A percentile compares a stretch with the other conserved stretches of the same genome.
Evolutionary conservation across 2,113 vertebrate species (phyloP).

Genomic region (Gymnocephalus cernua): DNA sequence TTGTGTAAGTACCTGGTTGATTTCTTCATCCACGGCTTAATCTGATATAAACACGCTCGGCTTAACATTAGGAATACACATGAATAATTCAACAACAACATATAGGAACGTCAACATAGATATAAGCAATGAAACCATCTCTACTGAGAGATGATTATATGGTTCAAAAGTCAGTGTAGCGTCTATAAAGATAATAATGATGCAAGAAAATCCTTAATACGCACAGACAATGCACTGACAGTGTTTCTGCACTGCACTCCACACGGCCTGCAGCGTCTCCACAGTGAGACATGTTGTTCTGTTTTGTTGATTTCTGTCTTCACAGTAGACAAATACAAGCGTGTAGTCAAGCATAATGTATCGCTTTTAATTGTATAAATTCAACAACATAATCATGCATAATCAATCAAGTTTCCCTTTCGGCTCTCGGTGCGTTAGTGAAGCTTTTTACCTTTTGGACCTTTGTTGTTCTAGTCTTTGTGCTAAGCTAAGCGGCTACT

Average conservation of each 20-base stretch:
- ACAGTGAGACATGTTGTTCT: background rate
- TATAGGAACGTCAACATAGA: background rate
- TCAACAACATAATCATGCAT: no score
- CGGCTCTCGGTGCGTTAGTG: no score
- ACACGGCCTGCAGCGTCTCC: background rate
- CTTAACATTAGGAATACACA: constrained; percentile 18
- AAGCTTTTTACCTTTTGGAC: no score
- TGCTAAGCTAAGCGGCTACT: background rate
- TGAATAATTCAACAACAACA: constrained; percentile 42
- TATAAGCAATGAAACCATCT: background rate
- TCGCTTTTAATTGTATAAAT: background rate
- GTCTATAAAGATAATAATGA: constrained; percentile 7
- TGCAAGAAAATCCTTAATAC: constrained; percentile 3
- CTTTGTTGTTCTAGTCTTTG: no score
- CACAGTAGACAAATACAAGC: background rate
- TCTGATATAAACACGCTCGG: constrained; percentile 5
- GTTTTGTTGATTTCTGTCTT: background rate
- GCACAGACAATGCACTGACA: background rate
- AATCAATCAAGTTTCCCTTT: no score
- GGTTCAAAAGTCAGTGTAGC: constrained; percentile 21
- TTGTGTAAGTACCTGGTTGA: constrained; percentile 22
- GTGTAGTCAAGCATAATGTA: background rate
- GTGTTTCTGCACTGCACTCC: background rate
- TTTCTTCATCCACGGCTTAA: constrained; percentile 2
- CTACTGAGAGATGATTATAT: background rate